Conservation (phyloP, 2,797 vertebrate species). For the Ceryle rudis region DNA sequence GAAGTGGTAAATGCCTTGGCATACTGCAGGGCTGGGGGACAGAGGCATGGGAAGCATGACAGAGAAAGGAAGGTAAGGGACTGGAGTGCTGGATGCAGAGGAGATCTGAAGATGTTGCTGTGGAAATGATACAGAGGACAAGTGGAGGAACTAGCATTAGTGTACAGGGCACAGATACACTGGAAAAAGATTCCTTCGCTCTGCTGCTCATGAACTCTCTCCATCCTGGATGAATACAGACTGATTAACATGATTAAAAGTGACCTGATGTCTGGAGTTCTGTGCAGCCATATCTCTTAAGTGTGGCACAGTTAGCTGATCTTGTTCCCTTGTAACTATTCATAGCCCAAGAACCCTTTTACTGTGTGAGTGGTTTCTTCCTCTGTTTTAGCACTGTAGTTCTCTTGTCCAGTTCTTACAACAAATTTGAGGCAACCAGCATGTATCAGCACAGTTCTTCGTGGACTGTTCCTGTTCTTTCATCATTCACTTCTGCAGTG, state of each 20-base stretch:
- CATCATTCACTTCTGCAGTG: neutral
- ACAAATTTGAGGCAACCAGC: neutral
- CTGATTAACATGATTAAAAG: neutral
- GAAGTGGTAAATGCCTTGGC: neutral
- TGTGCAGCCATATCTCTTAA: neutral
- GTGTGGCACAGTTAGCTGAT: neutral
- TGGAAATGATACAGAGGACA: neutral
- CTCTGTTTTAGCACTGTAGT: neutral
- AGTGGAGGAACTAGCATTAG: neutral
- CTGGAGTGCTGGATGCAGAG: neutral
- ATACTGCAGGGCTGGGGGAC: neutral
- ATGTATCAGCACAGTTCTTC: neutral
- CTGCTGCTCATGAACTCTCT: neutral
- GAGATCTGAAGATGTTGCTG: neutral
- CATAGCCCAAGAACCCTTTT: neutral
- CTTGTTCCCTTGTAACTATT: neutral
- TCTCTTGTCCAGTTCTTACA: neutral
- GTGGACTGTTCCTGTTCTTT: neutral
- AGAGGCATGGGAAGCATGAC: rapidly evolving
- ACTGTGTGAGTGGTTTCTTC: neutral
- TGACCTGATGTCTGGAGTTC: neutral
- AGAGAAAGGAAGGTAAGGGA: neutral
- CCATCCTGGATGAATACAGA: neutral
- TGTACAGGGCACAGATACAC: neutral
- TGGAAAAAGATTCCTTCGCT: neutral